Evolutionary conservation across 2,888 invertebrate genomes (phyloP).

Genomic region (Hyalella azteca): DNA sequence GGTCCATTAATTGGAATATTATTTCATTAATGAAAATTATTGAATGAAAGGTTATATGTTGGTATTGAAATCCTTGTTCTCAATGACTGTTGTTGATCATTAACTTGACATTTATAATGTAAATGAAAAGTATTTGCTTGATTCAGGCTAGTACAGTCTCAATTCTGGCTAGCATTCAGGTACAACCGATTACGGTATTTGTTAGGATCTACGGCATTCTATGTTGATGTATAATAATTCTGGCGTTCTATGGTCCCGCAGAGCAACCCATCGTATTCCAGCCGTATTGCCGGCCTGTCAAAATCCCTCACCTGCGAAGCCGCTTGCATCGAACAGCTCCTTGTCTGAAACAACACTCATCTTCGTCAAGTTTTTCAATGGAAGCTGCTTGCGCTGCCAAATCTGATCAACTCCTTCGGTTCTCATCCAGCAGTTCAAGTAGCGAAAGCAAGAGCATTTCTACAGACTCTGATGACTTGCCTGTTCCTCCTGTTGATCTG

Average conservation of each 20-base stretch:
- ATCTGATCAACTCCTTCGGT: neutral
- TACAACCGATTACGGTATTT: too few relatives aligned
- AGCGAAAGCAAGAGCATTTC: conserved; percentile 35
- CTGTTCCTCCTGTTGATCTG: conserved; percentile 39
- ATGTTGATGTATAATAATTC: too few relatives aligned
- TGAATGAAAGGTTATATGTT: too few relatives aligned
- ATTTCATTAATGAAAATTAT: too few relatives aligned
- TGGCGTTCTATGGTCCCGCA: conserved; percentile 18
- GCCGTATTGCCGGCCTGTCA: conserved; percentile 2
- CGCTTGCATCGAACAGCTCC: neutral
- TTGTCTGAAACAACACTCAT: neutral
- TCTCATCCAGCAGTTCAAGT: conserved; percentile 13
- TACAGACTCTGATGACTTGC: conserved; percentile 5
- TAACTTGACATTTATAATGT: too few relatives aligned
- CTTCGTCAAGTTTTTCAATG: neutral
- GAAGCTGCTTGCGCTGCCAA: neutral
- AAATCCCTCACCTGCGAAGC: conserved; percentile 26
- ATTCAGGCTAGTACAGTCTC: too few relatives aligned
- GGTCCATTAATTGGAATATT: too few relatives aligned
- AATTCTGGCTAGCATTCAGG: too few relatives aligned
- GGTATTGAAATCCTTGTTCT: too few relatives aligned
- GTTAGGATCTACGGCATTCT: too few relatives aligned
- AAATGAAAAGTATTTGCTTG: too few relatives aligned
- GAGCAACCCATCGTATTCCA: conserved; percentile 35
- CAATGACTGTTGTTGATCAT: too few relatives aligned